Base-by-base conservation (phyloP, 2,113 vertebrate species). In the Podarcis cretensis region DNA sequence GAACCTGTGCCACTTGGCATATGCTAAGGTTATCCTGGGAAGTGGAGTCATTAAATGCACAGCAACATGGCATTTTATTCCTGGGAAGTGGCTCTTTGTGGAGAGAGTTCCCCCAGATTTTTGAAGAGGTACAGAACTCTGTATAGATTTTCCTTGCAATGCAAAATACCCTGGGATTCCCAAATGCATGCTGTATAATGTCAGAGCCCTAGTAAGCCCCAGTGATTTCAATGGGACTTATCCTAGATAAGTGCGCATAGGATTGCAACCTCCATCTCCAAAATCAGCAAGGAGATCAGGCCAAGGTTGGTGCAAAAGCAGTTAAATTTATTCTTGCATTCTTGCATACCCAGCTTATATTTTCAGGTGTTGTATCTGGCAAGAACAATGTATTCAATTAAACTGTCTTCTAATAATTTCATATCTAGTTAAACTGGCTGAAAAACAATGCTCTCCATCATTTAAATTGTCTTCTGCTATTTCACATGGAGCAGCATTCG, bases 401-500 rank as follows among this genome's bases (percentile, higher is more conserved):
- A 84, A 75, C 4, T 84, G 87, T 59, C 74, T 59, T 32, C 30
- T 84, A 86, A 23, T 85, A 23, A n/a, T 30, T 89, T 93, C 90
- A n/a, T 83, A 83, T 20, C 73, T 84, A 27, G 48, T 68, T 84
- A 90, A 89, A 54, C 27, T 75, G 83, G 7, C 20, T 71, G 90
- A 63, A 89, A 27, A 71, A 43, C 0, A 5, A 83, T 10, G 23
- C 13, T 80, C 87, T 57, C 82, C 81, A 82, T 79, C 40, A 88
- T 88, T 88, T 83, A 88, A 83, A 88, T 88, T 40, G 30, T 81
- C 74, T 90, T 78, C 83, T 93, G 71, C 13, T 73, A 23, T 69
- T n/a, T 74, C 43, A 83, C 16, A 35, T n/a, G 78, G 81, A 95
- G 21, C 57, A 89, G 59, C 65, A 59, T 35, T 83, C 68, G 71